Conservation (phyloP, 2,113 vertebrate species). For the Ia io region DNA sequence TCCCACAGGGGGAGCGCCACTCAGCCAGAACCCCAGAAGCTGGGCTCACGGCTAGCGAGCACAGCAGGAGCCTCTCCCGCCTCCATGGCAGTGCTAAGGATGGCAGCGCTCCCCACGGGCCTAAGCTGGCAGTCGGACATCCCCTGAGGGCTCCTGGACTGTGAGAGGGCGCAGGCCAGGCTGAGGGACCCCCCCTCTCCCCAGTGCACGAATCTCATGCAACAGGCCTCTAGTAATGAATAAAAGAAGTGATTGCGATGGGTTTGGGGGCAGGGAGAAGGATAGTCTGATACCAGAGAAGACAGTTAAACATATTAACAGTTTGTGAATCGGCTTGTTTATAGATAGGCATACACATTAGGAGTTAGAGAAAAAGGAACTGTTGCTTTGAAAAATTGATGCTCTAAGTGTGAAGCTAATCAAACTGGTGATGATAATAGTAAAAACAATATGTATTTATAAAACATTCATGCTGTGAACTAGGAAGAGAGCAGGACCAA, state of each 20-base stretch:
- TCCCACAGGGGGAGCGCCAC: no score
- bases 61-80: no score
- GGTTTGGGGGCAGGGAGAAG: background rate
- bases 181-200: no score
- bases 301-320: background rate
- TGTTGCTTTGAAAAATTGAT: background rate
- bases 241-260: background rate
- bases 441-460: background rate
- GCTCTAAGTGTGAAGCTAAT: background rate
- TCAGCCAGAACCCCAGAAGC: no score
- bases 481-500: background rate
- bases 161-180: no score
- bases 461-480: background rate
- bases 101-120: no score
- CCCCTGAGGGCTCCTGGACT: no score
- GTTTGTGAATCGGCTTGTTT: background rate
- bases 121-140: no score
- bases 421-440: background rate
- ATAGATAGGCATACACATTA: background rate
- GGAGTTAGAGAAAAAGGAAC: background rate
- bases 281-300: background rate
- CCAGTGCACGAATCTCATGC: no score
- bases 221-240: background rate
- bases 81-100: no score
- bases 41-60: no score